These are phyloP conservation scores for Machimus rusticus DNA, from an alignment of 2,888 invertebrate genomes.

Conservation along the genomic window DNA sequence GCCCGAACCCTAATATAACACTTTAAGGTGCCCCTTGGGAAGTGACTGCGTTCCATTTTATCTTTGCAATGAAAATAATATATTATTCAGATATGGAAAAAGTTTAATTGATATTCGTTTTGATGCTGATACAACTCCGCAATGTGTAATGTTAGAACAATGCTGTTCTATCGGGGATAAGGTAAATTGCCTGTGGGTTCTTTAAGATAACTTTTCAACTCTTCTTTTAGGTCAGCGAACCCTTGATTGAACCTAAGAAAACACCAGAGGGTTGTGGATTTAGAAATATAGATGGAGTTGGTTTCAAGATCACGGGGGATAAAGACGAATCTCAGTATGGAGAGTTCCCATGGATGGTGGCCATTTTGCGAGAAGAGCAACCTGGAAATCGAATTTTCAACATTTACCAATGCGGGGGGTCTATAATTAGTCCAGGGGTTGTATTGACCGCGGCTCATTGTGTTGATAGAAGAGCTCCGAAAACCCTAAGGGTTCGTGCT, in stretches of 20 bases:
- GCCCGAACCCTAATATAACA: not conserved
- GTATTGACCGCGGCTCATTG: slow-evolving; percentile 86
- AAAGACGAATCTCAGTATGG: slow-evolving; percentile 70
- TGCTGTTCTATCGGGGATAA: slow-evolving; percentile 56
- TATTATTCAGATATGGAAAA: slow-evolving; percentile 73
- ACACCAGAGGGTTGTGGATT: slow-evolving; percentile 70
- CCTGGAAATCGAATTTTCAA: slow-evolving; percentile 48
- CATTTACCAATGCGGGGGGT: slow-evolving; percentile 65
- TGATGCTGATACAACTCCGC: slow-evolving; percentile 53
- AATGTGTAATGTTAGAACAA: slow-evolving; percentile 50
- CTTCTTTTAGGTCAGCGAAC: not conserved
- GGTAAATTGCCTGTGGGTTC: slow-evolving; percentile 49
- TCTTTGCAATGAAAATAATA: slow-evolving; percentile 74
- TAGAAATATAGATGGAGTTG: slow-evolving; percentile 76
- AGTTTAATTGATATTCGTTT: slow-evolving; percentile 81
- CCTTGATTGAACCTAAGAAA: slow-evolving; percentile 55
- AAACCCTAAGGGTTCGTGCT: slow-evolving; percentile 66
- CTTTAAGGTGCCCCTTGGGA: slow-evolving; percentile 53
- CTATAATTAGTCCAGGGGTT: slow-evolving; percentile 63
- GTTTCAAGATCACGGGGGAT: slow-evolving; percentile 73
- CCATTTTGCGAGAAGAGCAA: slow-evolving; percentile 56
- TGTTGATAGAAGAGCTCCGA: slow-evolving; percentile 60
- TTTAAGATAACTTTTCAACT: not conserved
- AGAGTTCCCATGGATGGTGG: slow-evolving; percentile 67
- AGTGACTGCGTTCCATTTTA: slow-evolving; percentile 83